phyloP scores from a whole-genome alignment of 2,888 invertebrate species.

The Aphodius granarius region DNA sequence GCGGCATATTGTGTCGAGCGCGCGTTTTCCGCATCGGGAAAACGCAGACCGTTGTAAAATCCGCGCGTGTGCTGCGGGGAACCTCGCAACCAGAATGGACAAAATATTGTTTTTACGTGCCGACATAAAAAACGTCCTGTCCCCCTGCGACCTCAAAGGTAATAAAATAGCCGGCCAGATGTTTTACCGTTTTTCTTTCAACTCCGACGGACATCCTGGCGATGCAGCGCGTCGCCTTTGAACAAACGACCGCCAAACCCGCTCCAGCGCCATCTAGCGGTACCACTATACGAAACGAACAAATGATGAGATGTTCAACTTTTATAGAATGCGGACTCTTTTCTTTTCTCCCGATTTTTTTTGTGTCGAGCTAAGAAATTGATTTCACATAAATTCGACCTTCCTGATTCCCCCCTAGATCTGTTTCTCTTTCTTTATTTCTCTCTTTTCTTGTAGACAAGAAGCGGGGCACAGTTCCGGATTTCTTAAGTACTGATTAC shows the following conservation, averaged over 20 bases:
- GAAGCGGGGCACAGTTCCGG: background rate
- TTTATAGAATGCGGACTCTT: background rate
- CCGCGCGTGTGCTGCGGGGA: background rate
- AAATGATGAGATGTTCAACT: background rate
- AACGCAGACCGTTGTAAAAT: background rate
- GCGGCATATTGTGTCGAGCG: background rate
- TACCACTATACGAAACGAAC: background rate
- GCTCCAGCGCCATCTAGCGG: background rate
- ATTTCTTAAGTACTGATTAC: background rate
- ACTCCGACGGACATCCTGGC: background rate
- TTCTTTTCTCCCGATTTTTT: background rate
- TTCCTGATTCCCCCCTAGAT: background rate
- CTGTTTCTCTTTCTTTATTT: too few species aligned
- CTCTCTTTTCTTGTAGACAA: background rate
- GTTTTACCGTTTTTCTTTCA: background rate
- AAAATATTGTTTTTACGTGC: slow-evolving; percentile 14
- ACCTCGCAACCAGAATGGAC: background rate
- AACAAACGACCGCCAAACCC: background rate
- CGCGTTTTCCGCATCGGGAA: background rate
- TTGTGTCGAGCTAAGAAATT: background rate
- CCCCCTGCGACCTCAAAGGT: background rate
- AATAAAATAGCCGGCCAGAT: background rate
- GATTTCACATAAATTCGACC: background rate
- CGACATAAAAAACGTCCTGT: background rate
- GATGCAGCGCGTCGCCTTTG: background rate